These are phyloP conservation scores for Dendrocopos noguchii DNA, from an alignment of 2,113 vertebrate species.

Conservation along the genomic window DNA sequence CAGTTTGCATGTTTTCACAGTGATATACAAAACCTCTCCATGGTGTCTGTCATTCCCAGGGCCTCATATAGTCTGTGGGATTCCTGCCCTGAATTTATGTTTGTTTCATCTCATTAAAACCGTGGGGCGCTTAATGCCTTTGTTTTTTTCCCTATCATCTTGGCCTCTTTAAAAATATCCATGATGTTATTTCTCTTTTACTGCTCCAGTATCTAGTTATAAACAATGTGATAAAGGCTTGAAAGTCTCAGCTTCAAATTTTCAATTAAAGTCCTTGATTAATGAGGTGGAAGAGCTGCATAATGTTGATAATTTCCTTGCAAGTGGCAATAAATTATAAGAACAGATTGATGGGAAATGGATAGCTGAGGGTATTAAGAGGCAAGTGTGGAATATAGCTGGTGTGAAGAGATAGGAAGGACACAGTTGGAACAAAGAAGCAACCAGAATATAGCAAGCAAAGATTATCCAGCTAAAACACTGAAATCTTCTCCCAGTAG, in stretches of 20 bases:
- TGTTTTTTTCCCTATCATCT: neutral
- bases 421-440: neutral
- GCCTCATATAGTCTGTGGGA: neutral
- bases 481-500: neutral
- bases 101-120: neutral
- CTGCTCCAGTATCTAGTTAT: neutral
- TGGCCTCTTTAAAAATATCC: neutral
- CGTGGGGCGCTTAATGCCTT: neutral
- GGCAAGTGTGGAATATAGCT: neutral
- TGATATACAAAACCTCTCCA: neutral
- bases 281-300: constrained; percentile 7
- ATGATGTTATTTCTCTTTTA: neutral
- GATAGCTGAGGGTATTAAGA: neutral
- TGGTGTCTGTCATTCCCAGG: neutral
- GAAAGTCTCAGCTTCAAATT: neutral
- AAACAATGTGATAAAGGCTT: neutral
- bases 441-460: neutral
- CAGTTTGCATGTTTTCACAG: neutral
- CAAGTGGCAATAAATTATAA: constrained; percentile 6
- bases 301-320: neutral
- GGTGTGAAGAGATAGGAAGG: neutral
- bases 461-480: neutral
- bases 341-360: neutral
- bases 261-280: neutral
- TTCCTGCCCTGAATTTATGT: neutral